Conservation (phyloP, 2,888 invertebrate species). For the Lasioglossum oenotherae region DNA sequence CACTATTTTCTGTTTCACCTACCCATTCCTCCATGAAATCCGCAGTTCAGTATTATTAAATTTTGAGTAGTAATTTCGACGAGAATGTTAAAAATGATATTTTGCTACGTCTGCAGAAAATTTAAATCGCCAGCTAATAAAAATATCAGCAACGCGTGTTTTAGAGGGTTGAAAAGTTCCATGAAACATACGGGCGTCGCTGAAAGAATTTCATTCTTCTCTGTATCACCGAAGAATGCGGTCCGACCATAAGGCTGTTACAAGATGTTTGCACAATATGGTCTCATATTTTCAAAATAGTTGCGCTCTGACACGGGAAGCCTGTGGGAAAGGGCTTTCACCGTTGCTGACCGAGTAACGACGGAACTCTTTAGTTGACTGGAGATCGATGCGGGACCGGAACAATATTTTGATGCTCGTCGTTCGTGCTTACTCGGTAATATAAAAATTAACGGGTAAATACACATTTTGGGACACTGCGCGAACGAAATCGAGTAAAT, state of each 20-base stretch:
- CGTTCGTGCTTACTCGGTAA: constrained; percentile 17
- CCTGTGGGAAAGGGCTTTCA: background rate
- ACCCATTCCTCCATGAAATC: background rate
- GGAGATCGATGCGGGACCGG: constrained; percentile 12
- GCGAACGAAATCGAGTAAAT: constrained; percentile 50
- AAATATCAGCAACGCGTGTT: constrained; percentile 2
- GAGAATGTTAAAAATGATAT: background rate
- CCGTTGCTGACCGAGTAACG: constrained; percentile 34
- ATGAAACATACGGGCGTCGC: background rate
- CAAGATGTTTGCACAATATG: constrained; percentile 20
- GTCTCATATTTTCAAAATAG: constrained; percentile 21
- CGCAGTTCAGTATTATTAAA: background rate
- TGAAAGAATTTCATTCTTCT: constrained; percentile 26
- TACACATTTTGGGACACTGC: background rate
- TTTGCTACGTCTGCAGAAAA: background rate
- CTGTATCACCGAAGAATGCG: constrained; percentile 23
- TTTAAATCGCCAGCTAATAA: background rate
- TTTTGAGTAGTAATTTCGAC: background rate
- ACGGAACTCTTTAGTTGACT: constrained; percentile 16
- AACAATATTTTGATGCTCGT: constrained; percentile 24
- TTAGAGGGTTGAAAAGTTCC: background rate
- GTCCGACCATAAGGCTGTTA: constrained; percentile 8
- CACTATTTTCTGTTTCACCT: background rate
- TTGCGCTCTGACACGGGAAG: background rate
- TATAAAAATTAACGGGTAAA: constrained; percentile 47